Conservation (phyloP, 2,888 invertebrate genomes). For the Dynastes tityus region DNA sequence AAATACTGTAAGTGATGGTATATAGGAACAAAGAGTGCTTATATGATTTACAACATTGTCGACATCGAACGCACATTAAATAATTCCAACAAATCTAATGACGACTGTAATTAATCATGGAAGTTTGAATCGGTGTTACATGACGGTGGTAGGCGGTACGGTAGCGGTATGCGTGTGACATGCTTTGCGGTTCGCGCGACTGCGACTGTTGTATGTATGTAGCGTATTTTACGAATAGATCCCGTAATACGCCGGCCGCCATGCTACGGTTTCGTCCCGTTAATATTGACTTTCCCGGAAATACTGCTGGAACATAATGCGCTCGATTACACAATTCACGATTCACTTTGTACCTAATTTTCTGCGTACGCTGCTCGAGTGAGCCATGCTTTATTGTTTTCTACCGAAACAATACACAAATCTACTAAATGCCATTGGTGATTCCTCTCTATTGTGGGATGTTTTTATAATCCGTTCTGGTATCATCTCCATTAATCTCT, state of each 20-base stretch:
- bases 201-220: neutral
- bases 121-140: constrained; percentile 25
- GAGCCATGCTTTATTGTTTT: neutral
- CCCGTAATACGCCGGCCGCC: neutral
- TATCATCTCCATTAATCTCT: neutral
- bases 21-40: constrained; percentile 7
- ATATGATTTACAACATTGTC: constrained; percentile 21
- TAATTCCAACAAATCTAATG: constrained; percentile 20
- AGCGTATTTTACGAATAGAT: neutral
- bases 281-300: constrained; percentile 30
- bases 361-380: neutral
- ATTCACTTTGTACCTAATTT: constrained; percentile 3
- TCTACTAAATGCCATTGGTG: neutral
- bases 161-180: constrained; percentile 26
- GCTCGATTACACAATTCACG: constrained; percentile 27
- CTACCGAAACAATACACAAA: neutral
- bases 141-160: constrained; percentile 3
- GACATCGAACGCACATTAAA: constrained; percentile 29
- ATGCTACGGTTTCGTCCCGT: constrained; percentile 11
- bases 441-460: neutral
- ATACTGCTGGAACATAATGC: constrained; percentile 17
- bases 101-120: constrained; percentile 31
- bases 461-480: neutral
- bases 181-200: neutral
- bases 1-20: constrained; percentile 8